Evolutionary conservation across 2,113 vertebrate species (phyloP), one percentile per base, ranked within the genome.

Genomic region (Bubo scandiacus): DNA sequence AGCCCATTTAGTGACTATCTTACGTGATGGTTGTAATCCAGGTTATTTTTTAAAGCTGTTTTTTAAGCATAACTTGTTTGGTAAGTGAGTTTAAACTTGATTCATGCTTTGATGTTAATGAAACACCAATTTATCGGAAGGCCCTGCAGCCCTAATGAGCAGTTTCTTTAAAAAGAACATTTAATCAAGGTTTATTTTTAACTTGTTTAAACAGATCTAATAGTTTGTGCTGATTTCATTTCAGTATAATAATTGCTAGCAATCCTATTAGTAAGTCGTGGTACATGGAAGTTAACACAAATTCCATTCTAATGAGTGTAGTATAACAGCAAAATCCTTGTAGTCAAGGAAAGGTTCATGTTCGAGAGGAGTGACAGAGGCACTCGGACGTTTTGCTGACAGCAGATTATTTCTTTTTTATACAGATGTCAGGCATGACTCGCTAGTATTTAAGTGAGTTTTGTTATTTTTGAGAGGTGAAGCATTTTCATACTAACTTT

Each of bases 271-370:
- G 98, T 98, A 98, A 98, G 98, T 97, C 95, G 96, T 98, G 97
- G 98, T 98, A 98, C 98, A 99, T 97, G 98, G 98, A 99, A 99
- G 99, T 99, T 99, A 99, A 98, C 99, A 99, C 98, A 99, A 99
- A 99, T 99, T 99, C 99, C 99, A 96, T 99, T 99, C 99, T 99
- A 99, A 99, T 99, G 99, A 99, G 98, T 96, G 97, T 98, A 97
- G 97, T 97, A 96, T 98, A 98, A 98, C 97, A 98, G 98, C 97
- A 97, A 98, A 98, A 97, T 97, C 98, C 98, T 98, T 94, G 94
- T 98, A 97, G 98, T 98, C 96, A 96, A 97, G 97, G 94, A 98
- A 98, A 96, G 92, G 97, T 98, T 98, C 97, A 96, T 97, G 97
- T 98, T 98, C 63, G 96, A 93, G 87, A 96, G 81, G 96, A 98